A percentile compares a stretch with the other conserved stretches of the same genome.
phyloP scores from a whole-genome alignment of 1,140 invertebrate species.

The Drosophila bipectinata region DNA sequence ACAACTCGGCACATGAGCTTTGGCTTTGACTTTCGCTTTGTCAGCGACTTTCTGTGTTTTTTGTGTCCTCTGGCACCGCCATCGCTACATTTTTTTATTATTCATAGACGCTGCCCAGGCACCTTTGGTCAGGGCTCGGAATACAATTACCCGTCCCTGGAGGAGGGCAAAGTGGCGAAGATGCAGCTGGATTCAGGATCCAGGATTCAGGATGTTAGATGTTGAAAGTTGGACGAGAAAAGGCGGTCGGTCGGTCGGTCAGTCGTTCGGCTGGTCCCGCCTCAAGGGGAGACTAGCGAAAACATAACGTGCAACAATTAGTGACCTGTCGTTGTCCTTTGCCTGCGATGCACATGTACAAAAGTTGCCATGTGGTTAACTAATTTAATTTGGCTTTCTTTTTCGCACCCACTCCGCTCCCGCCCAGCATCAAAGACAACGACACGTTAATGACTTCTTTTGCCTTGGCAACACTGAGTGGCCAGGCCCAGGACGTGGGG shows the following conservation, averaged over 20 bases:
- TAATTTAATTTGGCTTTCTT: constrained; percentile 82
- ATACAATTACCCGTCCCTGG: constrained; percentile 70
- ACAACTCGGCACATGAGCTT: constrained; percentile 58
- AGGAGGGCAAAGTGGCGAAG: constrained; percentile 5
- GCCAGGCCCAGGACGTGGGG: constrained; percentile 1
- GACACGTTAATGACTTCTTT: constrained; percentile 82
- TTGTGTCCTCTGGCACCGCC: constrained; percentile 29
- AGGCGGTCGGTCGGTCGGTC: not conserved
- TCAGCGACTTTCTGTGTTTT: constrained; percentile 68
- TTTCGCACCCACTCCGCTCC: constrained; percentile 29
- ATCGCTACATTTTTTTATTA: constrained; percentile 68
- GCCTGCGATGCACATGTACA: constrained; percentile 50
- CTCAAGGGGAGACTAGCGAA: constrained; percentile 69
- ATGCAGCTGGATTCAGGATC: constrained; percentile 13
- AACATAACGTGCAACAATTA: constrained; percentile 83
- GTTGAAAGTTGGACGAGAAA: constrained; percentile 6
- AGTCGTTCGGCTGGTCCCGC: not conserved
- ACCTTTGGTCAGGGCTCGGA: constrained; percentile 76
- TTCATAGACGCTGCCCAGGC: constrained; percentile 74
- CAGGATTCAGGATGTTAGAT: constrained; percentile 1
- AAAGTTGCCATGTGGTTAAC: constrained; percentile 83
- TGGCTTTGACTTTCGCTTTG: constrained; percentile 64
- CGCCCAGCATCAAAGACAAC: constrained; percentile 74
- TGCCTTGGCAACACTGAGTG: constrained; percentile 61
- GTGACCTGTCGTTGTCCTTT: constrained; percentile 46